Percentiles rank a stretch among this genome's conserved stretches.
These are phyloP conservation scores for Cromileptes altivelis DNA, from an alignment of 2,113 vertebrate species.

Conservation along the genomic window DNA sequence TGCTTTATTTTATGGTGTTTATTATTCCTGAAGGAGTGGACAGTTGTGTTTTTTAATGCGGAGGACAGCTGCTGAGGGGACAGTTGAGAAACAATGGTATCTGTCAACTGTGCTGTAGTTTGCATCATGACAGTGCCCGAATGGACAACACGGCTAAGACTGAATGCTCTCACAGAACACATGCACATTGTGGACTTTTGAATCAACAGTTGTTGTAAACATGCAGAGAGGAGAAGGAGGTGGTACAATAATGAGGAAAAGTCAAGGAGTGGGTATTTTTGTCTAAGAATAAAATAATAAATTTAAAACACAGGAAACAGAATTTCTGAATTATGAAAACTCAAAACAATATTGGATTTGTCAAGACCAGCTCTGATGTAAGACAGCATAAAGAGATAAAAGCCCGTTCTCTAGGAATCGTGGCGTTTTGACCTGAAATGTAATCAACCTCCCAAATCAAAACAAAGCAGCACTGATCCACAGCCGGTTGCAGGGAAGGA, in stretches of 20 bases:
- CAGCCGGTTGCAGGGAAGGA: constrained; percentile 11
- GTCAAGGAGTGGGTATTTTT: not conserved
- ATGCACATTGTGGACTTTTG: not conserved
- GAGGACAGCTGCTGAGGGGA: constrained; percentile 1
- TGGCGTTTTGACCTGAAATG: constrained; percentile 39
- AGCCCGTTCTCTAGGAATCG: constrained; percentile 1
- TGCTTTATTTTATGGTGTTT: constrained; percentile 3
- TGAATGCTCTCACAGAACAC: constrained; percentile 14
- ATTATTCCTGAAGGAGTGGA: constrained; percentile 16
- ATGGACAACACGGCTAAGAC: constrained; percentile 3
- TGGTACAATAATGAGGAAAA: not conserved
- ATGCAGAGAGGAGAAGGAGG: not conserved
- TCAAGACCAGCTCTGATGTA: not conserved
- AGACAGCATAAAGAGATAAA: constrained; percentile 1
- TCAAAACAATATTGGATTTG: constrained; percentile 16
- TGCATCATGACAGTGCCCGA: not conserved
- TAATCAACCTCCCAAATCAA: constrained; percentile 30
- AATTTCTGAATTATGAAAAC: not conserved
- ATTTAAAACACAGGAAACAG: not conserved
- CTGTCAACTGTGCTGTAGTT: constrained; percentile 2
- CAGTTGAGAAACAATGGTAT: constrained; percentile 7
- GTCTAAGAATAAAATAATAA: not conserved
- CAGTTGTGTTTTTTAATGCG: constrained; percentile 21
- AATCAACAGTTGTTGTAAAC: constrained; percentile 13
- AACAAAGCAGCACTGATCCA: constrained; percentile 43